These are phyloP conservation scores for Mythimna loreyi DNA, from an alignment of 2,888 invertebrate species.

Conservation along the genomic window DNA sequence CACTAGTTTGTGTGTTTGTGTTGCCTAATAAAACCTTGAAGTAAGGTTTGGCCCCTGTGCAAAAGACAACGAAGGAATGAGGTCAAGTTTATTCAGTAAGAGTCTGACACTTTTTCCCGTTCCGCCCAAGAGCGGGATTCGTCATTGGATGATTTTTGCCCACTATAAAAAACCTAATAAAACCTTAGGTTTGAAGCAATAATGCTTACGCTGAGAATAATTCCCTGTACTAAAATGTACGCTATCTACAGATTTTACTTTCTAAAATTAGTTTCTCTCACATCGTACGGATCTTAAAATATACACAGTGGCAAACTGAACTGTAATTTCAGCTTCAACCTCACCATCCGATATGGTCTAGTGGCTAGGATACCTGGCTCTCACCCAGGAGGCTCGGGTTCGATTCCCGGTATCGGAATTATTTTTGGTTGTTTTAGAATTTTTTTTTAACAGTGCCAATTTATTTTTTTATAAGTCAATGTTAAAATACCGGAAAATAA, in stretches of 20 bases:
- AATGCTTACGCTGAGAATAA: neutral
- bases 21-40: neutral
- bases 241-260: neutral
- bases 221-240: neutral
- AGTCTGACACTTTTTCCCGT: too few species aligned
- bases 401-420: slow-evolving; percentile 87
- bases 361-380: slow-evolving; percentile 94
- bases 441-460: too few species aligned
- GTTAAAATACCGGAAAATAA: slow-evolving; percentile 15
- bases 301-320: neutral
- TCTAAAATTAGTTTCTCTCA: neutral
- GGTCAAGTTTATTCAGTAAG: too few species aligned
- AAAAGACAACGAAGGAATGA: too few species aligned
- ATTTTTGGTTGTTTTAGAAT: slow-evolving; percentile 47
- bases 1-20: neutral
- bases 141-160: too few species aligned
- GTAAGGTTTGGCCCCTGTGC: too few species aligned
- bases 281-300: neutral
- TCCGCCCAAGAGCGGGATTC: too few species aligned
- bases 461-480: too few species aligned
- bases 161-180: too few species aligned
- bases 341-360: slow-evolving; percentile 89
- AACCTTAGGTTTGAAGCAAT: neutral
- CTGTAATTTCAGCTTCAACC: fast-evolving
- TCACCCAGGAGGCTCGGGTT: slow-evolving; percentile 93